Percentiles rank a stretch among this genome's conserved stretches.
Evolutionary conservation across 2,113 vertebrate species (phyloP).

Genomic region (Lynx canadensis): DNA sequence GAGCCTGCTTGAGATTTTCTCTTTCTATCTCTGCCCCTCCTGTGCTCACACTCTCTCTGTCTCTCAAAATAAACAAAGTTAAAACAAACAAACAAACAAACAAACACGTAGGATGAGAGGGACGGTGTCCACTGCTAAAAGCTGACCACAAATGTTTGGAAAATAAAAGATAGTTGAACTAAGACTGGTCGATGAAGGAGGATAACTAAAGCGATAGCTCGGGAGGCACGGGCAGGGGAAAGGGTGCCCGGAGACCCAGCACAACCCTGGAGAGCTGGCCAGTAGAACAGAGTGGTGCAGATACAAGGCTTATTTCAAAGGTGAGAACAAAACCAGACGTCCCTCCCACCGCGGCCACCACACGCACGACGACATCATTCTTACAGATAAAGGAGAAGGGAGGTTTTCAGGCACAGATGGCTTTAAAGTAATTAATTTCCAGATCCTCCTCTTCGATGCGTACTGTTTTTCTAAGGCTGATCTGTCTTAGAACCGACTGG

Average conservation of each 20-base stretch:
- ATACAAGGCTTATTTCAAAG: neutral
- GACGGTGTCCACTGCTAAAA: neutral
- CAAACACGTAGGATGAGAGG: neutral
- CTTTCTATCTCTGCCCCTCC: too few relatives aligned
- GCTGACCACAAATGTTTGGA: neutral
- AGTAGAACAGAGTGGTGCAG: neutral
- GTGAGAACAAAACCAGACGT: neutral
- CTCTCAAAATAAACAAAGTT: too few relatives aligned
- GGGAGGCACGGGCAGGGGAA: neutral
- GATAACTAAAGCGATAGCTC: neutral
- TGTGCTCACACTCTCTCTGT: too few relatives aligned
- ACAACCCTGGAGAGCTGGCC: neutral
- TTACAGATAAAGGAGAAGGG: neutral
- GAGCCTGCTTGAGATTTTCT: too few relatives aligned
- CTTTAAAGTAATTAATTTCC: neutral
- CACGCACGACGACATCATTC: neutral
- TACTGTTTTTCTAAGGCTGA: neutral
- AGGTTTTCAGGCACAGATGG: neutral
- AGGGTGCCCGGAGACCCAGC: neutral
- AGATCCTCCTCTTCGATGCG: neutral
- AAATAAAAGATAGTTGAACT: neutral
- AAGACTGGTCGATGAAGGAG: neutral
- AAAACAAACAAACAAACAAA: too few relatives aligned
- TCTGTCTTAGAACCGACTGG: neutral
- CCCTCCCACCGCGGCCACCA: fast-evolving